phyloP scores from a whole-genome alignment of 2,113 vertebrate species.

The Pedionomus torquatus region DNA sequence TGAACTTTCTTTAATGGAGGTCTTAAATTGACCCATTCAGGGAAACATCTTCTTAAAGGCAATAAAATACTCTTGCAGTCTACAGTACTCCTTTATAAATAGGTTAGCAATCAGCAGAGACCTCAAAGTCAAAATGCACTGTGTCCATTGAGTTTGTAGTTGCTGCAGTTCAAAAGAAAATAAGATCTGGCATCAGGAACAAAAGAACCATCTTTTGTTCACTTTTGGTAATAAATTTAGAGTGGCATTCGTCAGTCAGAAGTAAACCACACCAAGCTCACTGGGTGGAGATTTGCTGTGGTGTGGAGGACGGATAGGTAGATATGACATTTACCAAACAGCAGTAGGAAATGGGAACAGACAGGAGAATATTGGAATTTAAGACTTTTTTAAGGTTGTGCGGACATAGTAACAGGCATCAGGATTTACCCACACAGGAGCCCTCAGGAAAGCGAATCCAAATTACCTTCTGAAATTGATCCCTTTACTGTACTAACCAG shows the following conservation, averaged over 20 bases:
- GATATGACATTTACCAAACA: not conserved
- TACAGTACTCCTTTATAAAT: not conserved
- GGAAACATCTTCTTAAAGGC: not conserved
- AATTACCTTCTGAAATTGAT: not conserved
- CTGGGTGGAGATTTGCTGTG: not conserved
- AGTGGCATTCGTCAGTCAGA: not conserved
- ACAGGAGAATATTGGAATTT: not conserved
- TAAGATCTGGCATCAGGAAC: not conserved
- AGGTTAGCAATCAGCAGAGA: not conserved
- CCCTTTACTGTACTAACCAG: not conserved
- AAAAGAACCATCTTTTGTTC: not conserved
- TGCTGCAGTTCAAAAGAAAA: not conserved
- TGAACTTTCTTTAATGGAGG: constrained; percentile 32
- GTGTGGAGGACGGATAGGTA: not conserved
- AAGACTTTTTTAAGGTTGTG: not conserved
- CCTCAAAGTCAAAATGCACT: not conserved
- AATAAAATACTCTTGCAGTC: not conserved
- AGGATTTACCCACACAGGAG: not conserved
- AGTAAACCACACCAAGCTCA: not conserved
- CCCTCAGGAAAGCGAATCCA: not conserved
- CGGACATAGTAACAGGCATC: not conserved
- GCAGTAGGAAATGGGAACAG: not conserved
- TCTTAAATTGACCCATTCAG: not conserved
- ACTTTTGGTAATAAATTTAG: not conserved
- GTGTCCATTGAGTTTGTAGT: not conserved